phyloP scores from a whole-genome alignment of 2,113 vertebrate species.

The Amazona guildingii region DNA sequence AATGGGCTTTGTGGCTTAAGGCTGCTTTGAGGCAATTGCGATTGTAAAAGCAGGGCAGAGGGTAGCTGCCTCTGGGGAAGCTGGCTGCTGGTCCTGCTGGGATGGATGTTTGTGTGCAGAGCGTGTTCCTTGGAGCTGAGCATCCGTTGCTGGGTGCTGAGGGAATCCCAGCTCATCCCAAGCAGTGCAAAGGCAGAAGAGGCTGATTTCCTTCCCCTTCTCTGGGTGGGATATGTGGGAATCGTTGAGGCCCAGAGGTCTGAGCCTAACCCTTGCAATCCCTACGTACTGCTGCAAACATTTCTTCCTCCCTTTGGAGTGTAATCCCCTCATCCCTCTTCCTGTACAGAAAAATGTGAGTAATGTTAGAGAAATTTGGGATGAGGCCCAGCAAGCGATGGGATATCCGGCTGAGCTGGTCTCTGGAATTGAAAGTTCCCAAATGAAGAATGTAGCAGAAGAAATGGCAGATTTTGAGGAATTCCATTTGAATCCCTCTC shows the following conservation, averaged over 20 bases:
- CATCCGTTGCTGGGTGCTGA: background rate
- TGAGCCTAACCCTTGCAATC: background rate
- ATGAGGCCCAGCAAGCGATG: background rate
- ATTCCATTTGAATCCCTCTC: background rate
- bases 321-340: background rate
- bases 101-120: background rate
- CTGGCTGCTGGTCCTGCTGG: background rate
- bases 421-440: background rate
- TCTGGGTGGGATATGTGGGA: background rate
- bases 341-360: background rate
- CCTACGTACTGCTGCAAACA: background rate
- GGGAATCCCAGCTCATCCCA: background rate
- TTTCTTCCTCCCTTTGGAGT: background rate
- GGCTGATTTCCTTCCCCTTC: background rate
- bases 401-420: background rate
- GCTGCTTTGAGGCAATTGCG: background rate
- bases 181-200: too few species aligned
- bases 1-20: background rate
- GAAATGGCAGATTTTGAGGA: background rate
- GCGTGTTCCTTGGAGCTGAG: background rate
- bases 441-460: background rate
- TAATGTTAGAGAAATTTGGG: slow-evolving; percentile 47
- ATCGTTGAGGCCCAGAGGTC: background rate
- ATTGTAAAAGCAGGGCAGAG: background rate
- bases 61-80: background rate